These are phyloP conservation scores for Ormyrus thymus DNA, from an alignment of 2,888 invertebrate genomes.

Conservation along the genomic window DNA sequence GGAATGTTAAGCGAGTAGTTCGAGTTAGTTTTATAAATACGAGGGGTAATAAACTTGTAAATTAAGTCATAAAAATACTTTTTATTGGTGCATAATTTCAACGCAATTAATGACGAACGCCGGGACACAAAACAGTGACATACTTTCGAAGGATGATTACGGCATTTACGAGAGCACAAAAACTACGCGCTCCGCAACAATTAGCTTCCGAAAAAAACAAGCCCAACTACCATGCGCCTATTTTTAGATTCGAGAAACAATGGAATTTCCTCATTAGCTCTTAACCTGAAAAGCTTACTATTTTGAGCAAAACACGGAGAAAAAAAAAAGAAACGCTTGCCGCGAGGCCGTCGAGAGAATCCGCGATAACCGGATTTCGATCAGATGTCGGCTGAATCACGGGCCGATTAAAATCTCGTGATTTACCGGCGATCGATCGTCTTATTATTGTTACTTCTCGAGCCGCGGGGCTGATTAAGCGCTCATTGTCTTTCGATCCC, in stretches of 20 bases:
- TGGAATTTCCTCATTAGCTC: constrained; percentile 14
- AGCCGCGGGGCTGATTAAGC: constrained; percentile 16
- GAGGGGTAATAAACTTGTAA: constrained; percentile 1
- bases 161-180: background rate
- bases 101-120: background rate
- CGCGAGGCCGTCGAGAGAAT: background rate
- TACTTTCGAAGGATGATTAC: background rate
- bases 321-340: background rate
- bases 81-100: background rate
- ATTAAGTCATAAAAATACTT: constrained; percentile 13
- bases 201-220: background rate
- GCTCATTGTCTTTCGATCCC: constrained; percentile 8
- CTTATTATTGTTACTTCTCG: background rate
- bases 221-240: background rate
- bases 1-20: background rate
- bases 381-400: constrained; percentile 6
- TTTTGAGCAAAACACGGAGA: background rate
- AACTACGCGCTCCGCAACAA: background rate
- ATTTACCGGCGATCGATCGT: constrained; percentile 5
- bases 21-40: background rate
- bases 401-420: constrained; percentile 16
- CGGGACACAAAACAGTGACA: constrained; percentile 2
- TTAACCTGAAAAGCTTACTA: background rate
- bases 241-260: constrained; percentile 9
- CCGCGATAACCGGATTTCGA: constrained; percentile 51